A percentile compares a stretch with the other conserved stretches of the same genome.
phyloP scores from a whole-genome alignment of 2,113 vertebrate genomes.

The Nasalis larvatus region DNA sequence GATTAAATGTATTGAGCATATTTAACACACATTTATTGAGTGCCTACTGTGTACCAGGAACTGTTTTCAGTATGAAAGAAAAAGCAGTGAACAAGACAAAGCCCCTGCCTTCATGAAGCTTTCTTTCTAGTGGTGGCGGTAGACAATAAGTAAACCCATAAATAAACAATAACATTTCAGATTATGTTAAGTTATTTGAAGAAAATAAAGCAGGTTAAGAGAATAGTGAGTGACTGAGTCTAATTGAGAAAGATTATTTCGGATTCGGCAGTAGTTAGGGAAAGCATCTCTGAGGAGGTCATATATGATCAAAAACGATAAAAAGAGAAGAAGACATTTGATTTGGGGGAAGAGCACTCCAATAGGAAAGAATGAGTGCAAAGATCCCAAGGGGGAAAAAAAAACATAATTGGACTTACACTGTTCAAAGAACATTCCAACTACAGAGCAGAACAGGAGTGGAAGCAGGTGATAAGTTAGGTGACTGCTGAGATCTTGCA shows the following conservation, averaged over 20 bases:
- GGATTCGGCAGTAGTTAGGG: not conserved
- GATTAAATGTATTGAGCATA: not conserved
- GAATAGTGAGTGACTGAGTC: not conserved
- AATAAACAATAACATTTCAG: not conserved
- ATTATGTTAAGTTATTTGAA: not conserved
- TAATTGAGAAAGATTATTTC: not conserved
- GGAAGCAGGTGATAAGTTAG: not conserved
- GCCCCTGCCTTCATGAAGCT: not conserved
- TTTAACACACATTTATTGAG: not conserved
- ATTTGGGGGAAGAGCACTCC: not conserved
- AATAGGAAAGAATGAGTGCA: not conserved
- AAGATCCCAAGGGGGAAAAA: not conserved
- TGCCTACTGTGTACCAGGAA: not conserved
- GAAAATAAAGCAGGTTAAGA: not conserved
- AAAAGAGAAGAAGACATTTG: not conserved
- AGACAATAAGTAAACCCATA: not conserved
- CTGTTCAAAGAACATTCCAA: not conserved
- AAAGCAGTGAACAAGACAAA: not conserved
- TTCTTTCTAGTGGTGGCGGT: not conserved
- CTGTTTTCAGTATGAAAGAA: not conserved
- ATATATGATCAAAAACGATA: not conserved
- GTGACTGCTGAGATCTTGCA: not conserved
- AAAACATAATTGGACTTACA: not conserved
- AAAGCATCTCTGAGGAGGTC: not conserved
- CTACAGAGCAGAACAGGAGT: not conserved